Evolutionary conservation across 2,797 vertebrate species (phyloP), one percentile per base, ranked within the genome.

Genomic region (Rhabdomys pumilio): DNA sequence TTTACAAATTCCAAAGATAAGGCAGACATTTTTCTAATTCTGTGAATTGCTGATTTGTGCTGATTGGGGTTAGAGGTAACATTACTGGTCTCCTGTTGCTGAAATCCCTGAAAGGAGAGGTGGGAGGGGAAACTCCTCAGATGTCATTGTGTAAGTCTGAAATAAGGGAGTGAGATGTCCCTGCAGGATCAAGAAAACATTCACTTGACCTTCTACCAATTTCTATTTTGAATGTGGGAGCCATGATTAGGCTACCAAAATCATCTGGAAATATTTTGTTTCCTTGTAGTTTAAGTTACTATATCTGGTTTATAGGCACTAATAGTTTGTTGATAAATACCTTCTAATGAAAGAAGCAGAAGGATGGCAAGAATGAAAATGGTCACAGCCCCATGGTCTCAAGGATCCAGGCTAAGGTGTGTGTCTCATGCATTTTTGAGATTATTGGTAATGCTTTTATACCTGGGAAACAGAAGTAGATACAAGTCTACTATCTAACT

Each of bases 1-100:
- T 89, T 91, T 87, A 77, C 83, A 81, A 85, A 91, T 69, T 67
- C 65, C 20, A 80, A 90, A 95, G 67, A 79, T 94, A 17, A 95
- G 31, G 72, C 31, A 89, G 77, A 72, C 44, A 14, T 86, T 69
- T 95, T 94, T 91, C 79, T 91, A 63, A 47, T 90, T 65, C 76
- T 76, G 55, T 69, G 57, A 88, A 75, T 77, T 80, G 69, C 50
- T 53, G 29, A 55, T n/a, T 83, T 19, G 1, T 65, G 50, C 50
- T 50, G 50, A 50, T 57, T 24, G 76, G 22, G 38, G 29, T 94
- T 89, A 72, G 13, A 82, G 8, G 57, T 41, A 76, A 89, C 31
- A 77, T 92, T 63, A 75, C 11, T 34, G 55, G 5, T 65, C 63
- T 41, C 19, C 75, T 81, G 59, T 61, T 80, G n/a, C 47, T 83